These are phyloP conservation scores for Scolanthus callimorphus DNA, from an alignment of 92 coral and sea anemone species.

Conservation along the genomic window DNA sequence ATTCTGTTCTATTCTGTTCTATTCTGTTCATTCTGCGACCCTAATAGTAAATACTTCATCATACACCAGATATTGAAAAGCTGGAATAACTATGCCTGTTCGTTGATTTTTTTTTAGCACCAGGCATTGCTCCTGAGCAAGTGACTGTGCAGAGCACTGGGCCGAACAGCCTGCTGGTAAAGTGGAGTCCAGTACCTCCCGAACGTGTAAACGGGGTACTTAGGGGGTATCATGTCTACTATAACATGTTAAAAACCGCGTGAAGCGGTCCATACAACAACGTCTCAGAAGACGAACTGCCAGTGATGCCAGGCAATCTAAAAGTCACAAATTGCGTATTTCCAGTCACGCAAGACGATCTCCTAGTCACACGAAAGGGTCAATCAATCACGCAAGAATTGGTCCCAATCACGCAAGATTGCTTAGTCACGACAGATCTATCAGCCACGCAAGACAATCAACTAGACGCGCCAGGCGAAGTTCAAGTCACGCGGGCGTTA, in stretches of 20 bases:
- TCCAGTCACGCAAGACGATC: background rate
- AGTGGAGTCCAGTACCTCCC: constrained; percentile 63
- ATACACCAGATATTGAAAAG: no score
- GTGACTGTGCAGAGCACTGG: constrained; percentile 40
- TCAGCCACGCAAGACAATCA: background rate
- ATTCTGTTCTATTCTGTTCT: no score
- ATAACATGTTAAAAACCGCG: constrained; percentile 18
- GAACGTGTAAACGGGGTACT: constrained; percentile 50
- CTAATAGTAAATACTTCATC: no score
- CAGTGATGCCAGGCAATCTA: background rate
- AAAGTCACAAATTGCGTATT: background rate
- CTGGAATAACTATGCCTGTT: no score
- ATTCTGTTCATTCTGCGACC: no score
- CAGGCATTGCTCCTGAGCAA: constrained; percentile 55
- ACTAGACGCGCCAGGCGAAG: no score
- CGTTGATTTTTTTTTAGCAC: no score
- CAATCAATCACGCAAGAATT: constrained; percentile 26
- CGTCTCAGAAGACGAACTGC: background rate
- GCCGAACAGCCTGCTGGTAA: constrained; percentile 53
- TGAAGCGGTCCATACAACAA: constrained; percentile 7
- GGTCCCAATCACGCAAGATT: no score
- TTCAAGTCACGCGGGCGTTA: constrained; percentile 32
- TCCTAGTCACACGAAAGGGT: no score
- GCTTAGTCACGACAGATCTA: no score
- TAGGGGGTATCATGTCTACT: constrained; percentile 62